phyloP scores from a whole-genome alignment of 1,140 invertebrate species.

The Zaprionus taronus region DNA sequence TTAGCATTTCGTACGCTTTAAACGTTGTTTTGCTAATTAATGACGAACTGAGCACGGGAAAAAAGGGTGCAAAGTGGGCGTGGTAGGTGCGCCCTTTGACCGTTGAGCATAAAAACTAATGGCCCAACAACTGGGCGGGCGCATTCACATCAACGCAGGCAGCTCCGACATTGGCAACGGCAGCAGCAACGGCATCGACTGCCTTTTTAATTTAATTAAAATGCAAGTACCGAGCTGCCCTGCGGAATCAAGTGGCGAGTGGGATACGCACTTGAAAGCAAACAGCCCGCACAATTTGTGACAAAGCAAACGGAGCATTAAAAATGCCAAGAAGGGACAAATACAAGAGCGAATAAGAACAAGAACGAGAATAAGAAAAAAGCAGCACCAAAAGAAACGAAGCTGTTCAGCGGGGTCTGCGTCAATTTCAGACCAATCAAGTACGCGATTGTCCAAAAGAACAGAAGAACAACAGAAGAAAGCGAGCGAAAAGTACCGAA shows the following conservation, averaged over 20 bases:
- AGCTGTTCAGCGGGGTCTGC: constrained; percentile 9
- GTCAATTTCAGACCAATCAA: constrained; percentile 66
- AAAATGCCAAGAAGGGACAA: constrained; percentile 31
- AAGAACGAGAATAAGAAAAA: background rate
- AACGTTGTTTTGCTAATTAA: constrained; percentile 46
- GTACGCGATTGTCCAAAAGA: constrained; percentile 48
- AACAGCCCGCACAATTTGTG: constrained; percentile 45
- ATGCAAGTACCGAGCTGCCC: constrained; percentile 27
- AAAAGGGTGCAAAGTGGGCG: background rate
- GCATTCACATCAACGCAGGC: background rate
- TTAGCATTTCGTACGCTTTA: constrained; percentile 38
- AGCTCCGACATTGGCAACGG: background rate
- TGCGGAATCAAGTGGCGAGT: constrained; percentile 11
- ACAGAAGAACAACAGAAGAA: background rate
- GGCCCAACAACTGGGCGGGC: constrained; percentile 41
- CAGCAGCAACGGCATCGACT: constrained; percentile 23
- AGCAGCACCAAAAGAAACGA: constrained; percentile 8
- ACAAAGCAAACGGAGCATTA: constrained; percentile 57
- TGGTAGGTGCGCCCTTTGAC: constrained; percentile 20
- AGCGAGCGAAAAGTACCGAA: constrained; percentile 2
- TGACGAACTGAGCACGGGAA: background rate
- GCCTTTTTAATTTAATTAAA: constrained; percentile 50
- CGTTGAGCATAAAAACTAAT: constrained; percentile 58
- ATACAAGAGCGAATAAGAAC: background rate
- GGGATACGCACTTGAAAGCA: constrained; percentile 8